Base-by-base conservation (phyloP, 1,140 invertebrate genomes). In the Acromyrmex echinatior region DNA sequence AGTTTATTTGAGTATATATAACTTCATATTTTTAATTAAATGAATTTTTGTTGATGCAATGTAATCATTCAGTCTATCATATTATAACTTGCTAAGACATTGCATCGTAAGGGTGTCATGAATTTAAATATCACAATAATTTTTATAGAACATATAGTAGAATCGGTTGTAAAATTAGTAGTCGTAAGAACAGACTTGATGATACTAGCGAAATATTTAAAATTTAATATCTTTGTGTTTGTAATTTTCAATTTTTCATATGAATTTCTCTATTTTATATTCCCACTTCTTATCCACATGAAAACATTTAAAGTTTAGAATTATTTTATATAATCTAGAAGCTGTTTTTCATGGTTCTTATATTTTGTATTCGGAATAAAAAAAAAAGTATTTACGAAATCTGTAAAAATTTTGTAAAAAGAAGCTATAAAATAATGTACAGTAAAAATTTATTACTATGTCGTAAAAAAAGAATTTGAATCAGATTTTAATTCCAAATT, bases 111-210 rank as follows among this genome's bases (percentile, higher is more conserved):
- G n/a, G 35, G 18, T 7, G 6, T n/a, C 5, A n/a, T 68, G 7
- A 58, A 45, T 45, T 16, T 70, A 45, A 74, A 35, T 74, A 5
- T 53, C 25, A 5, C 16, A 56, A 74, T 58, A 35, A 76, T 76
- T 56, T 76, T 10, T 56, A n/a, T 56, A 9, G 2, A 53, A 76
- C 71, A 35, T 58, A 5, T 14, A 76, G 14, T 35, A 35, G 3
- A 35, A 28, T 58, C 28, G 35, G 25, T 74, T 10, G 18, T 31
- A 53, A 45, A 45, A 56, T 31, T 7, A 31, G 12, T 35, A 76
- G 5, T 35, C 3, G 18, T 58, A 71, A 71, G 12, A 21, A 70
- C n/a, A 3, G n/a, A 45, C 5, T 16, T 71, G 39, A 49, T 49
- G 14, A 49, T 49, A 39, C 7, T 25, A 25, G 68, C 39, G 21